These are phyloP conservation scores for Drosophila neutralis DNA, from an alignment of 2,888 invertebrate species.

Conservation along the genomic window DNA sequence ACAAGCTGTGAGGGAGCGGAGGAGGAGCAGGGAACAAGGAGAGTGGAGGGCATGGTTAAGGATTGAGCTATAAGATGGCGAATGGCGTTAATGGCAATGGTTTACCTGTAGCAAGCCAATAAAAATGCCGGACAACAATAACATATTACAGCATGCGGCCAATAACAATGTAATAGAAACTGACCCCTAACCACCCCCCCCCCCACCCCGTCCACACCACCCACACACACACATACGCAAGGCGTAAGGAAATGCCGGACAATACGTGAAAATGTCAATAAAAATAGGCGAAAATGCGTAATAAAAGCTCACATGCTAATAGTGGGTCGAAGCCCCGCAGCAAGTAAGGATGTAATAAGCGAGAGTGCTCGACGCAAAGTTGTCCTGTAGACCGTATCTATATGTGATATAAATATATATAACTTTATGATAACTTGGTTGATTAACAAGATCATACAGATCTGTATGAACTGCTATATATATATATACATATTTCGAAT, in stretches of 20 bases:
- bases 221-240: background rate
- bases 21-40: too few species aligned
- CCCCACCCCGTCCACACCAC: background rate
- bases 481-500: background rate
- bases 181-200: background rate
- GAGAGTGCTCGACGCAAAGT: background rate
- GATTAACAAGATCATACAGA: background rate
- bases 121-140: constrained; percentile 66
- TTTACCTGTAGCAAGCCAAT: constrained; percentile 71
- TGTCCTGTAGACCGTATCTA: background rate
- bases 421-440: background rate
- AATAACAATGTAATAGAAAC: constrained; percentile 61
- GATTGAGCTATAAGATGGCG: background rate
- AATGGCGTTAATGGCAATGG: constrained; percentile 55
- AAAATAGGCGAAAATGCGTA: constrained; percentile 55
- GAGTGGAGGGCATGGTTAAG: background rate
- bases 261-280: constrained; percentile 76
- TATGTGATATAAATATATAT: too few species aligned
- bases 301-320: constrained; percentile 54
- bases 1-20: background rate
- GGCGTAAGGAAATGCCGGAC: constrained; percentile 56
- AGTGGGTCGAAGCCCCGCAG: constrained; percentile 10
- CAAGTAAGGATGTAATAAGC: constrained; percentile 7
- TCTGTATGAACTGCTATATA: too few species aligned
- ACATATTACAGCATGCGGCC: constrained; percentile 71